Evolutionary conservation across 2,888 invertebrate species (phyloP).

Genomic region (Margaritifera margaritifera): DNA sequence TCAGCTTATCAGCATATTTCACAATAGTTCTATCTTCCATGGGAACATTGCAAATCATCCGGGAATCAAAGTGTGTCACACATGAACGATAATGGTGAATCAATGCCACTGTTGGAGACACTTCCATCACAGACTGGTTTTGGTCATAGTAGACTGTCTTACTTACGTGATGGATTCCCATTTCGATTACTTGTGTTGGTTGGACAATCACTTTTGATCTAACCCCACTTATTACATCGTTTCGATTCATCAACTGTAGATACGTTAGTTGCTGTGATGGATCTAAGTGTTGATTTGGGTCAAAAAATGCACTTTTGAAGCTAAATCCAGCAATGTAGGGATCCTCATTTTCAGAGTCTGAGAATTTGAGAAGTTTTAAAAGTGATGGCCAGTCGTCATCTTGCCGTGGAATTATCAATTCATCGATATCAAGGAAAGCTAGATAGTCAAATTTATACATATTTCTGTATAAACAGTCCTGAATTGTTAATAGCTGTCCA

Average conservation of each 20-base stretch:
- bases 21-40: slow-evolving; percentile 42
- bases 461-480: slow-evolving; percentile 69
- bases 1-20: slow-evolving; percentile 40
- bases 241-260: slow-evolving; percentile 52
- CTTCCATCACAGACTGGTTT: slow-evolving; percentile 20
- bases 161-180: slow-evolving; percentile 66
- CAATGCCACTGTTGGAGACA: slow-evolving; percentile 38
- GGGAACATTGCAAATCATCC: slow-evolving; percentile 45
- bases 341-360: slow-evolving; percentile 2
- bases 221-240: slow-evolving; percentile 33
- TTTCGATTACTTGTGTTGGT: slow-evolving; percentile 51
- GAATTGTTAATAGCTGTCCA: slow-evolving; percentile 69
- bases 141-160: slow-evolving; percentile 31
- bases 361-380: slow-evolving; percentile 25
- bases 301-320: slow-evolving; percentile 62
- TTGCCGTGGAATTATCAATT: slow-evolving; percentile 65
- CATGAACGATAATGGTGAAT: slow-evolving; percentile 60
- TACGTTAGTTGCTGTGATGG: slow-evolving; percentile 43
- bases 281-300: slow-evolving; percentile 42
- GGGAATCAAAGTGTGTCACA: slow-evolving; percentile 44
- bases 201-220: slow-evolving; percentile 57
- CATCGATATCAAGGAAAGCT: slow-evolving; percentile 69
- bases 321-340: slow-evolving; percentile 46
- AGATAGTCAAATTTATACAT: slow-evolving; percentile 62
- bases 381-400: slow-evolving; percentile 42